Percentiles rank a stretch among this genome's conserved stretches.
Evolutionary conservation across 2,797 vertebrate genomes (phyloP).

Genomic region (Clarias pachynema): DNA sequence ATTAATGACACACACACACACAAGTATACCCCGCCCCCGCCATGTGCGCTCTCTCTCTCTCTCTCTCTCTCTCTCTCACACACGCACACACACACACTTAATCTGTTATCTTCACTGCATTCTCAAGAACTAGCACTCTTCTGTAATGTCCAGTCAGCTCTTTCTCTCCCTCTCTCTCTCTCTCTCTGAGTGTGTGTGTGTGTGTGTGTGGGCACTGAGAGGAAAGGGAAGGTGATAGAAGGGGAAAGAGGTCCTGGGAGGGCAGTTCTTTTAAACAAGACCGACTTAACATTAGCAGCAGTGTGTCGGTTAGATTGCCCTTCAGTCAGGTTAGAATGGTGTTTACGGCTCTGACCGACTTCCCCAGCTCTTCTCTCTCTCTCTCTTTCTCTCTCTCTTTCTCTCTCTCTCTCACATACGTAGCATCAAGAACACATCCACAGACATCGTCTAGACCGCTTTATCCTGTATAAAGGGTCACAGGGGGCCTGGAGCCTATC

Average conservation of each 20-base stretch:
- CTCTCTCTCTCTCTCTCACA: not conserved
- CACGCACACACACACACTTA: conserved; percentile 3
- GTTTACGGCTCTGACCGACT: not conserved
- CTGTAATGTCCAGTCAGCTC: conserved; percentile 37
- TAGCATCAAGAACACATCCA: not conserved
- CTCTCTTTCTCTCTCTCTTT: conserved; percentile 18
- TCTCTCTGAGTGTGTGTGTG: not conserved
- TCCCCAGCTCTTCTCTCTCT: not conserved
- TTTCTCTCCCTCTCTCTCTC: not conserved
- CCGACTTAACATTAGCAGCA: not conserved
- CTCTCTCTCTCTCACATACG: not conserved
- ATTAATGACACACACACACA: not conserved
- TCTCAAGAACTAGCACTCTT: not conserved
- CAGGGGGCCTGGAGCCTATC: too few species aligned
- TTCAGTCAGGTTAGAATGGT: conserved; percentile 19
- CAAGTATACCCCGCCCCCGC: conserved; percentile 24
- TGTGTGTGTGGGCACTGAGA: not conserved
- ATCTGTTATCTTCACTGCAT: not conserved
- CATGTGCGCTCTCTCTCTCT: not conserved
- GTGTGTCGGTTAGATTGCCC: conserved; percentile 28
- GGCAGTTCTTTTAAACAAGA: conserved; percentile 19
- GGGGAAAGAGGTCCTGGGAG: conserved; percentile 10
- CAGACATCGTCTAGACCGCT: too few species aligned
- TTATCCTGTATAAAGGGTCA: too few species aligned
- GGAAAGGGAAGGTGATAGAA: not conserved